These are phyloP conservation scores for Phortica magna DNA, from an alignment of 2,888 invertebrate genomes.

Conservation along the genomic window DNA sequence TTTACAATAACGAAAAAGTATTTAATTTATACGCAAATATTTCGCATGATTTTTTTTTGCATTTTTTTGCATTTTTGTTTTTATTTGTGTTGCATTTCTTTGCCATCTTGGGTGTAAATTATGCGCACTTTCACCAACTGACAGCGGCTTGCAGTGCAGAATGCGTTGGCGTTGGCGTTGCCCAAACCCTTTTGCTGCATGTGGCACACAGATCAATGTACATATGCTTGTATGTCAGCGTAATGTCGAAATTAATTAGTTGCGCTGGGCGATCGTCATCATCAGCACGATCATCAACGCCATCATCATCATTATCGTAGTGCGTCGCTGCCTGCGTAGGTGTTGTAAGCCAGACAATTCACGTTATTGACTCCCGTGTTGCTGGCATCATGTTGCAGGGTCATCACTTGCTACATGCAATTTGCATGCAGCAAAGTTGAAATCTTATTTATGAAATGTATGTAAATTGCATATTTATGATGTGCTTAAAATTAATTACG, in stretches of 20 bases:
- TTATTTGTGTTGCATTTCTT: not conserved
- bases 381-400: not conserved
- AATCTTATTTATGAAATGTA: conserved; percentile 30
- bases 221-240: conserved; percentile 24
- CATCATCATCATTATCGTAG: not conserved
- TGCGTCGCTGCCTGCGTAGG: not conserved
- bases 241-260: conserved; percentile 34
- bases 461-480: conserved; percentile 30
- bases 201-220: conserved; percentile 1
- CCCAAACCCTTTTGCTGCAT: conserved; percentile 24
- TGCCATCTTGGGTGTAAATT: conserved; percentile 60
- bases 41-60: not conserved
- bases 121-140: conserved; percentile 65
- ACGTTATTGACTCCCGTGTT: not conserved
- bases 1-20: conserved; percentile 43
- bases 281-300: no score
- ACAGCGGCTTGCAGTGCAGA: not conserved
- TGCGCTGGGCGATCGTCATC: not conserved
- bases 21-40: conserved; percentile 31
- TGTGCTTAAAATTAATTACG: conserved; percentile 33
- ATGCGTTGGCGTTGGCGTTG: conserved; percentile 14
- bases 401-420: conserved; percentile 14
- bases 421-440: not conserved
- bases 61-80: not conserved
- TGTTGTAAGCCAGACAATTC: not conserved